Evolutionary conservation across 2,797 vertebrate species (phyloP).

Genomic region (Sphaeramia orbicularis): DNA sequence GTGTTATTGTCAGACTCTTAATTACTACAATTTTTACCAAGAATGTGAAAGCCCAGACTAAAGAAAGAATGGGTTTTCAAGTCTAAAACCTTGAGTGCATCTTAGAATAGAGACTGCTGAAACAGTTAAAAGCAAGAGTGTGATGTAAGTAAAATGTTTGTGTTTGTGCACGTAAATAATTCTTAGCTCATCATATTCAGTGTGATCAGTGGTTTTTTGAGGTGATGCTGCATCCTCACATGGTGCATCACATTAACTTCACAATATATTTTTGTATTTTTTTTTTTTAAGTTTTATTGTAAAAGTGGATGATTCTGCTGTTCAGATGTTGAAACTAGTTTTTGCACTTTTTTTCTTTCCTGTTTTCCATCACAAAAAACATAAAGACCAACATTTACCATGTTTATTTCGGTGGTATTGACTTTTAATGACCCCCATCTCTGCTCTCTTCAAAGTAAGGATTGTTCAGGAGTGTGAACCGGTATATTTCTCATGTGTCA

Average conservation of each 20-base stretch:
- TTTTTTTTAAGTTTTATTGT: constrained; percentile 27
- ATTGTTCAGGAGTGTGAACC: constrained; percentile 48
- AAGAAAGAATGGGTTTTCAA: constrained; percentile 24
- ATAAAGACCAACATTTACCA: constrained; percentile 45
- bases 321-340: neutral
- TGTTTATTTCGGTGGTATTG: constrained; percentile 46
- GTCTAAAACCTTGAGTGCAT: constrained; percentile 13
- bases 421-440: constrained; percentile 52
- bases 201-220: too few relatives aligned
- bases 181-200: too few relatives aligned
- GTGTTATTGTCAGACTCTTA: constrained; percentile 1
- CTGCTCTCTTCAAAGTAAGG: constrained; percentile 58
- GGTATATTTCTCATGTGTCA: constrained; percentile 34
- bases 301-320: constrained; percentile 2
- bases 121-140: too few relatives aligned
- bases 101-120: constrained; percentile 19
- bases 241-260: too few relatives aligned
- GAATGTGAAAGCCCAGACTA: constrained; percentile 17
- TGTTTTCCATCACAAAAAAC: neutral
- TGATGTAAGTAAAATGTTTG: too few relatives aligned
- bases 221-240: too few relatives aligned
- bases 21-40: constrained; percentile 29
- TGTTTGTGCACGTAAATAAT: too few relatives aligned
- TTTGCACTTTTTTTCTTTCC: neutral
- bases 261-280: too few relatives aligned